Conservation (phyloP, 2,113 vertebrate species). For the Gambusia holbrooki region DNA sequence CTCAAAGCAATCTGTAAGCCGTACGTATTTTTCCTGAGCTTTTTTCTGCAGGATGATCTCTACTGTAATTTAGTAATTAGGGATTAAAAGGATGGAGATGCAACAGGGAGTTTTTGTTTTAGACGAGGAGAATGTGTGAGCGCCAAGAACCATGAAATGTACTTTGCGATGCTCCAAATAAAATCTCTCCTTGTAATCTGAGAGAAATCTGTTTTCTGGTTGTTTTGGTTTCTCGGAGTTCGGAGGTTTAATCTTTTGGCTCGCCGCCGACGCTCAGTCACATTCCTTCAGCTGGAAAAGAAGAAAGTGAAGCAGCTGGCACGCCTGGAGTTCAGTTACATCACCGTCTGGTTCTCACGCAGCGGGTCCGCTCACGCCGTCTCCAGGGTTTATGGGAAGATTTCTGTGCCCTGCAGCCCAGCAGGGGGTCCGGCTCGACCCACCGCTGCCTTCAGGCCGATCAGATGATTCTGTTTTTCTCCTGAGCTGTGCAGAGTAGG, state of each 20-base stretch:
- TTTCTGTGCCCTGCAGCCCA: background rate
- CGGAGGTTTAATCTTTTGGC: conserved; percentile 45
- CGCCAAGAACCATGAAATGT: conserved; percentile 61
- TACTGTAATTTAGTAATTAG: conserved; percentile 28
- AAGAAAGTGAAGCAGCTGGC: conserved; percentile 34
- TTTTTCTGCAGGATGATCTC: conserved; percentile 20
- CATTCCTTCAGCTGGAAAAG: conserved; percentile 27
- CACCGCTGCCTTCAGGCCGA: conserved; percentile 7
- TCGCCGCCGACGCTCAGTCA: conserved; percentile 41
- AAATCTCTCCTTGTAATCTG: conserved; percentile 69
- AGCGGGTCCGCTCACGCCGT: conserved; percentile 5
- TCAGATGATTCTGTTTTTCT: conserved; percentile 3
- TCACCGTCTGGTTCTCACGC: conserved; percentile 40
- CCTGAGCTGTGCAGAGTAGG: background rate
- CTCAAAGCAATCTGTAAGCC: background rate
- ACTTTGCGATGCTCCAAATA: conserved; percentile 73
- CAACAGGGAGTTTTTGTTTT: conserved; percentile 22
- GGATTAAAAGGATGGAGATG: conserved; percentile 24
- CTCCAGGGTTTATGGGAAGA: background rate
- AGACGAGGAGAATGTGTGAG: conserved; percentile 37
- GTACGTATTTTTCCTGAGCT: background rate
- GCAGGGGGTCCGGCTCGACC: too few relatives aligned
- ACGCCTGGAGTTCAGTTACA: conserved; percentile 38
- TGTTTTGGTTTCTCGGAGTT: conserved; percentile 38
- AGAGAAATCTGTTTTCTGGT: conserved; percentile 61